phyloP scores from a whole-genome alignment of 2,888 invertebrate species.

The Petrophora chlorosata region DNA sequence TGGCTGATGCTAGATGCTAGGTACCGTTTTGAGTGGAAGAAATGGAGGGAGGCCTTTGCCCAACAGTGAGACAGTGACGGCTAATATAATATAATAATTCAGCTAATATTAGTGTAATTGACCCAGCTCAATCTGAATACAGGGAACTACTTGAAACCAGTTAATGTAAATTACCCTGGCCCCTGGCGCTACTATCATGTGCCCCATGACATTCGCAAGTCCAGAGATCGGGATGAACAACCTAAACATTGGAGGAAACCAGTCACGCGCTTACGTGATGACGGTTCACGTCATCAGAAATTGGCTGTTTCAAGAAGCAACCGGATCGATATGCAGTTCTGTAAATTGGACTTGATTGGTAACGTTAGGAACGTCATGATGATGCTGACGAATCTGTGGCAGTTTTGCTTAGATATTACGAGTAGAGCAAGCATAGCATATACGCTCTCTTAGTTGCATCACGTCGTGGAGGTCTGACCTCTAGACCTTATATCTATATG shows the following conservation, averaged over 20 bases:
- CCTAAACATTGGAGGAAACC: constrained; percentile 15
- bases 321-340: constrained; percentile 13
- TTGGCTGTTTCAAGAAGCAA: constrained; percentile 12
- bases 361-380: constrained; percentile 2
- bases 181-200: constrained; percentile 27
- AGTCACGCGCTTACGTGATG: constrained; percentile 17
- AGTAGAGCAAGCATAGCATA: not conserved
- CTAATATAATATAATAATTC: too few relatives aligned
- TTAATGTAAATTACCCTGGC: constrained; percentile 25
- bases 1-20: too few relatives aligned
- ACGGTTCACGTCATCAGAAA: constrained; percentile 6
- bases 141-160: constrained; percentile 26
- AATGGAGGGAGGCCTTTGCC: too few relatives aligned
- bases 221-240: constrained; percentile 23
- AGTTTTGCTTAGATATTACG: constrained; percentile 6
- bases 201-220: constrained; percentile 17
- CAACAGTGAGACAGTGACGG: too few relatives aligned
- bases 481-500: constrained; percentile 21
- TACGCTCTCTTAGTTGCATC: constrained; percentile 26
- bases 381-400: not conserved
- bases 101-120: constrained; percentile 13
- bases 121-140: constrained; percentile 23
- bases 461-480: constrained; percentile 18
- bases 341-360: constrained; percentile 13
- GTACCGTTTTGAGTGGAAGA: too few relatives aligned